Evolutionary conservation across 2,113 vertebrate species (phyloP).

Genomic region (Eolophus roseicapilla): DNA sequence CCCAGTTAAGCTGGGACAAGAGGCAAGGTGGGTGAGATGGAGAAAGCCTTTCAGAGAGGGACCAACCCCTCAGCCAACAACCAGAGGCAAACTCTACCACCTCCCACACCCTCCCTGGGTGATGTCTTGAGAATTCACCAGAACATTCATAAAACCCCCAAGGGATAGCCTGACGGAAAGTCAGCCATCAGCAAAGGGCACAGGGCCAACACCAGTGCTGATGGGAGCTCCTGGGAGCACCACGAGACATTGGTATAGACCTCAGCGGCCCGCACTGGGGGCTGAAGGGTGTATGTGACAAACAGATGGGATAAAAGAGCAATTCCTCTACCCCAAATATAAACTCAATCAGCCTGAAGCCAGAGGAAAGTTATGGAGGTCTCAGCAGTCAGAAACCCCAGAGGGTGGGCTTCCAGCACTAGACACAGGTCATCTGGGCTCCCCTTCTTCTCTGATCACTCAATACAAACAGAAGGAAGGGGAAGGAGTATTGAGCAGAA

Average conservation of each 20-base stretch:
- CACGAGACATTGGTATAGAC: accelerated
- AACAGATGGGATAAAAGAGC: background rate
- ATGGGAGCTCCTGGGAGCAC: background rate
- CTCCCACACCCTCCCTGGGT: background rate
- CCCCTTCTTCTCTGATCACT: background rate
- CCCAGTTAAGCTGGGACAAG: background rate
- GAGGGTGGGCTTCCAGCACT: background rate
- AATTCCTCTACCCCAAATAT: background rate
- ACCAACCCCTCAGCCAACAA: background rate
- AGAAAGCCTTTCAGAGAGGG: background rate
- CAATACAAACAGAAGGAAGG: background rate
- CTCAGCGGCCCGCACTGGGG: background rate
- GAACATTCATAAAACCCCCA: background rate
- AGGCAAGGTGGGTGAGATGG: background rate
- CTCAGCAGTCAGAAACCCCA: background rate
- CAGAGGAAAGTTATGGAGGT: background rate
- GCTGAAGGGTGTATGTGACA: background rate
- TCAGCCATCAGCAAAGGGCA: background rate
- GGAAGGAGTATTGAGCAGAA: background rate
- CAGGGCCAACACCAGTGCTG: background rate
- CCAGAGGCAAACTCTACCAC: background rate
- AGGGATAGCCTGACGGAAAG: background rate
- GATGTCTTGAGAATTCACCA: background rate
- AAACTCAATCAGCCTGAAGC: background rate
- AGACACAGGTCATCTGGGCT: background rate